These are phyloP conservation scores for Siphamia tubifer DNA, from an alignment of 2,113 vertebrate species.

Conservation along the genomic window DNA sequence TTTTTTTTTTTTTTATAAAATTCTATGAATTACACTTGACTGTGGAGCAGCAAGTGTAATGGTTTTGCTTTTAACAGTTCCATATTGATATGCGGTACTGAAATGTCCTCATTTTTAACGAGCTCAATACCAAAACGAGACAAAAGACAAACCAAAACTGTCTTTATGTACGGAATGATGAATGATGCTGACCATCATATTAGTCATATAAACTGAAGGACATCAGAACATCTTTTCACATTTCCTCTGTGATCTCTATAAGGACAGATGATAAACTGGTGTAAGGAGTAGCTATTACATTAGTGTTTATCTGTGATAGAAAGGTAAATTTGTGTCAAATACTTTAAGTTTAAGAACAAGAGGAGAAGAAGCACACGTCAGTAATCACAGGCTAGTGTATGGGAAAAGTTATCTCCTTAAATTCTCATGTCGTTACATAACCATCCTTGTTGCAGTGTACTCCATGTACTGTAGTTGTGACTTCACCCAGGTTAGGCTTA, in stretches of 20 bases:
- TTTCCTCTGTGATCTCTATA: neutral
- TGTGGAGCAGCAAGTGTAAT: too few species aligned
- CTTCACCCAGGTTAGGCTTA: conserved; percentile 19
- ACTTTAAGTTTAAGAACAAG: neutral
- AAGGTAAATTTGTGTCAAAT: too few species aligned
- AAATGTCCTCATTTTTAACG: too few species aligned
- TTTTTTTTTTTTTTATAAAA: too few species aligned
- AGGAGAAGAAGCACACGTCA: neutral
- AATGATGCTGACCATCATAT: too few species aligned
- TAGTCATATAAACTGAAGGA: too few species aligned
- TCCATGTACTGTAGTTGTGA: neutral
- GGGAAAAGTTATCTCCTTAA: neutral
- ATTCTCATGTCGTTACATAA: conserved; percentile 22
- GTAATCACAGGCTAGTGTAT: neutral
- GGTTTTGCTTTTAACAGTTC: too few species aligned
- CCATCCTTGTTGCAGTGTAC: conserved; percentile 1
- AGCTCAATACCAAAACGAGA: too few species aligned
- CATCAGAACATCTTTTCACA: neutral
- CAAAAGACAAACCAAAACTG: too few species aligned
- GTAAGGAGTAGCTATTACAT: neutral
- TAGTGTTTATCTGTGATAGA: neutral
- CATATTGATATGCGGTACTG: too few species aligned
- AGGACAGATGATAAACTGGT: conserved; percentile 1
- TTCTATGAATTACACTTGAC: too few species aligned
- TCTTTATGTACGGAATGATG: too few species aligned